Evolutionary conservation across 2,113 vertebrate species (phyloP).

Genomic region (Colius striatus): DNA sequence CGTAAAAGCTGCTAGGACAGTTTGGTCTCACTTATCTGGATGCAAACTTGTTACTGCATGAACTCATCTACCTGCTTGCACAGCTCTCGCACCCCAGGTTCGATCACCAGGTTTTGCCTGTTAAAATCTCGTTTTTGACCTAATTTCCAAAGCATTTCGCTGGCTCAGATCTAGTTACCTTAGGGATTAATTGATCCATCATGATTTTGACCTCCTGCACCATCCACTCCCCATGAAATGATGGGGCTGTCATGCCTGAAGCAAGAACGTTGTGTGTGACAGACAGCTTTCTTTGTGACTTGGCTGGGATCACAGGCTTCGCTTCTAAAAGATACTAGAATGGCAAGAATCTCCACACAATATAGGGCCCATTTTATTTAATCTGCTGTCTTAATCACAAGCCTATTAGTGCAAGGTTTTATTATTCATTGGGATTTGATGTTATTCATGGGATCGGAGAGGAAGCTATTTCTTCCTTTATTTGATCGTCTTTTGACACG

Average conservation of each 20-base stretch:
- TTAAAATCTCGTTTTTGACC: not conserved
- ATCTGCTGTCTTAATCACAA: conserved; percentile 60
- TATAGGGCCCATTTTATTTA: conserved; percentile 45
- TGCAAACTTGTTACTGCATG: not conserved
- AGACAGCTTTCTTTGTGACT: conserved; percentile 66
- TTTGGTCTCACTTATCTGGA: not conserved
- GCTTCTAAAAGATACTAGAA: conserved; percentile 43
- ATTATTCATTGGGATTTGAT: conserved; percentile 60
- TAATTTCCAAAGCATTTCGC: conserved; percentile 28
- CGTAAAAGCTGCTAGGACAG: not conserved
- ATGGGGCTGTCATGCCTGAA: conserved; percentile 62
- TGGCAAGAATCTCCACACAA: conserved; percentile 60
- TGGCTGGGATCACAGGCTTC: conserved; percentile 49
- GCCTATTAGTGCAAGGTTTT: conserved; percentile 46
- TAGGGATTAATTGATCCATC: conserved; percentile 71
- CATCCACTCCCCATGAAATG: conserved; percentile 61
- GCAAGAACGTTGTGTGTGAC: conserved; percentile 52
- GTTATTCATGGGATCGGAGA: conserved; percentile 35
- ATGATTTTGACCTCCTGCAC: conserved; percentile 64
- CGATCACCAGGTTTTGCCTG: not conserved
- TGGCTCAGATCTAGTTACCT: conserved; percentile 48
- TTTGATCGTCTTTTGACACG: not conserved
- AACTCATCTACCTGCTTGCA: not conserved
- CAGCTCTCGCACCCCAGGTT: not conserved
- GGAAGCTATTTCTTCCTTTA: conserved; percentile 33